Evolutionary conservation across 2,888 invertebrate genomes (phyloP), one percentile per base, ranked within the genome.

Genomic region (Thymelicus lineola): DNA sequence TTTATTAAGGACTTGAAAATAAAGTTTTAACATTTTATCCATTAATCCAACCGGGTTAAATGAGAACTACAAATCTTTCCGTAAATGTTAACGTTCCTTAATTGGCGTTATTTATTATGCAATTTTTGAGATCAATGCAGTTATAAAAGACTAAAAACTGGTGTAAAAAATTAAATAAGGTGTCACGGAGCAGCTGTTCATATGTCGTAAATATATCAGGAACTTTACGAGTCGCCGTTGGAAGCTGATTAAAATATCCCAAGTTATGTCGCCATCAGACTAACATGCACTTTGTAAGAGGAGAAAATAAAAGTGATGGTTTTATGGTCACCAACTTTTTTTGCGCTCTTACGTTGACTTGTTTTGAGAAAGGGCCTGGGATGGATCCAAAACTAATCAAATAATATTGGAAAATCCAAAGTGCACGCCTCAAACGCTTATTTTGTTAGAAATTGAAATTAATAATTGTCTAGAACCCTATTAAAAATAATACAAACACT

Each of bases 221-320:
- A 17, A 58, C n/a, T 58, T 58, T 58, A 58, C 58, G 58, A 58
- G 35, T 55, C 14, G 55, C 6, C 38, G 58, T 36, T 38, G 58
- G 38, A 58, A 17, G 10, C 58, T 36, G 58, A 58, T 58, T 58
- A 58, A 58, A 58, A 58, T 58, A 58, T 58, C 58, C 15, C 15
- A 58, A 38, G 38, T 58, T 38, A 58, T 58, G 58, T 58, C 58
- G 15, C 38, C 36, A 58, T 38, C 58, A 6, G 57, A 9, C 28
- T 9, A 20, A n/a, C 14, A 57, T 57, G 15, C 58, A 38, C 38
- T 58, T 58, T 58, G 10, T 38, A 38, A n/a, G 15, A 35, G 55
- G 55, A 55, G 28, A 35, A 17, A 55, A 28, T 55, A 55, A 53
- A 17, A 14, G 35, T 14, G n/a, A 12, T 14, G 1, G 14, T 55